Base-by-base conservation (phyloP, 2,888 invertebrate species). In the Seira musarum region DNA sequence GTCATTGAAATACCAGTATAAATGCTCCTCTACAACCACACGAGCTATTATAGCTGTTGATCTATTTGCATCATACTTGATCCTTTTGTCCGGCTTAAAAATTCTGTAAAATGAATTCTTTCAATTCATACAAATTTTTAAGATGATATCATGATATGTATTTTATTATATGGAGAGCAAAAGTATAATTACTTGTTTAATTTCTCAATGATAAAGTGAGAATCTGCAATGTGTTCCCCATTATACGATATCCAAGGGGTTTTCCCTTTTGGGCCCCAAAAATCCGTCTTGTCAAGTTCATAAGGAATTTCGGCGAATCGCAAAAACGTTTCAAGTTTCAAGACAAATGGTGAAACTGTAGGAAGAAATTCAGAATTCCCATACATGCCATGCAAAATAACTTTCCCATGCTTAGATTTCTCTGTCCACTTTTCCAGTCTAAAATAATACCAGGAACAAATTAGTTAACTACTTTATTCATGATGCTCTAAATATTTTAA, bases 281-380 rank as follows among this genome's bases (percentile, higher is more conserved):
- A 60, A 30, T 85, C 69, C 1, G 19, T 24, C 3, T 53, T 68
- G 3, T 81, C 81, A 21, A 79, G 1, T 87, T 88, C 85, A 82
- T 89, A 89, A 30, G 30, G 88, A 53, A 89, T 88, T 70, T 87
- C 87, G 1, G 88, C 87, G 88, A 89, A 88, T 13, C 89, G 82
- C 21, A 89, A 85, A 80, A 88, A 89, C 0, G 89, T 89, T 85
- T 89, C 89, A 73, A 89, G 83, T 80, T 89, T 89, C 25, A 89
- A 84, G 0, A 88, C 88, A 85, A 88, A 89, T 2, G 89, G 89
- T 2, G 89, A 89, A 0, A 88, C 73, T 73, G 88, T 88, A 0
- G 89, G 89, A 1, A 88, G 87, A 25, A 78, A 64, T 2, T 87
- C 87, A 13, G 87, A 88, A 57, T 84, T 77, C 13, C 81, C 76